These are phyloP conservation scores for Eristalis intricaria DNA, from an alignment of 2,888 invertebrate genomes.

Conservation along the genomic window DNA sequence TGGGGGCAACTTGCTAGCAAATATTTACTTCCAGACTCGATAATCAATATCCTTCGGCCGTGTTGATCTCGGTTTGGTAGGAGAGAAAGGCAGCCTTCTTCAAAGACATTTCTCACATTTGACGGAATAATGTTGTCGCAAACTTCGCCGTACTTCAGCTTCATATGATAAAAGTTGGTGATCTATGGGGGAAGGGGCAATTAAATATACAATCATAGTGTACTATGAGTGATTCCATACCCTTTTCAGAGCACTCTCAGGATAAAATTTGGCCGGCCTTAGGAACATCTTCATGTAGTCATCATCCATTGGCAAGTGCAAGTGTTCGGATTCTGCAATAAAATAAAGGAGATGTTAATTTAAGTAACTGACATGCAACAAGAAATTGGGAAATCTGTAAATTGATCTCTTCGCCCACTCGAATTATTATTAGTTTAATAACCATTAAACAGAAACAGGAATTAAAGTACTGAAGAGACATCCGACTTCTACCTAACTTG, in stretches of 20 bases:
- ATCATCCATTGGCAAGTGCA: constrained; percentile 87
- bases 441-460: too few species aligned
- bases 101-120: constrained; percentile 84
- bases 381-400: too few species aligned
- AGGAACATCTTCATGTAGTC: constrained; percentile 89
- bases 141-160: constrained; percentile 84
- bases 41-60: constrained; percentile 86
- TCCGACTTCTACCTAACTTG: too few species aligned
- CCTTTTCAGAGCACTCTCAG: constrained; percentile 89
- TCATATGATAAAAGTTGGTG: constrained; percentile 88
- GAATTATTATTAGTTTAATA: too few species aligned
- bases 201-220: neutral
- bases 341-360: too few species aligned
- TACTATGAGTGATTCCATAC: constrained; percentile 81
- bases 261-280: constrained; percentile 93
- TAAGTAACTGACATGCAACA: neutral
- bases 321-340: constrained; percentile 84
- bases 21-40: constrained; percentile 87
- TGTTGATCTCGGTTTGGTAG: constrained; percentile 86
- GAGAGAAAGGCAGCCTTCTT: constrained; percentile 86
- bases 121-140: constrained; percentile 85
- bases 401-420: too few species aligned
- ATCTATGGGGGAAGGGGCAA: constrained; percentile 83
- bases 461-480: too few species aligned
- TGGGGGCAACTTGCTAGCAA: neutral